Percentiles rank a stretch among this genome's conserved stretches.
phyloP scores from a whole-genome alignment of 2,797 vertebrate species.

The Microhierax caerulescens region DNA sequence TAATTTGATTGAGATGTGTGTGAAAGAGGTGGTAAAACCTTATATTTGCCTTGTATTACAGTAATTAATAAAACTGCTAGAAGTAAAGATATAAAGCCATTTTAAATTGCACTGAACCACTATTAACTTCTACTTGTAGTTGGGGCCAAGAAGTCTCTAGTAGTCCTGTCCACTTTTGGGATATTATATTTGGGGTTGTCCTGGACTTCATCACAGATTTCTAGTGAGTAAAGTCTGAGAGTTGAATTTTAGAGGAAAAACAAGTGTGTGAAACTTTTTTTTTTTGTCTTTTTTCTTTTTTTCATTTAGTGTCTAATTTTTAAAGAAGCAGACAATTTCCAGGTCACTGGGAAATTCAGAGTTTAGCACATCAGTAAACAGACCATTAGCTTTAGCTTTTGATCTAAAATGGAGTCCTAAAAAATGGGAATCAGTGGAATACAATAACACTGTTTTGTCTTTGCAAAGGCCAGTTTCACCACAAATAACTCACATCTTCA shows the following conservation, averaged over 20 bases:
- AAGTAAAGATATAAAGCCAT: background rate
- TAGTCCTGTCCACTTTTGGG: background rate
- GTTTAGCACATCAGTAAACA: background rate
- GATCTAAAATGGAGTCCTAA: background rate
- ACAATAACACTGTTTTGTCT: background rate
- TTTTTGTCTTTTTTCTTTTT: background rate
- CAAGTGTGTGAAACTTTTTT: background rate
- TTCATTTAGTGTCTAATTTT: background rate
- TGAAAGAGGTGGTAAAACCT: background rate
- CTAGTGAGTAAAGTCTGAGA: rapidly evolving
- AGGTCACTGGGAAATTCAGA: background rate
- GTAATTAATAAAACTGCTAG: background rate
- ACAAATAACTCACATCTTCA: background rate
- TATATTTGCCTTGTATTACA: background rate
- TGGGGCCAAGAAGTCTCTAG: background rate
- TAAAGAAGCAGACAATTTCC: background rate
- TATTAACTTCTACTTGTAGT: background rate
- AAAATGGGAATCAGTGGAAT: background rate
- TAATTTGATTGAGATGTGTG: background rate
- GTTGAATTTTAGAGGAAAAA: background rate
- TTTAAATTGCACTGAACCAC: background rate
- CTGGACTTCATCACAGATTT: background rate
- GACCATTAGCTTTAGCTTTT: background rate
- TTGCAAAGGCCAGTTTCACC: background rate
- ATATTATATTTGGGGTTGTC: background rate